These are phyloP conservation scores for Phrynosoma blainvillii DNA, from an alignment of 2,113 vertebrate species.

Conservation along the genomic window DNA sequence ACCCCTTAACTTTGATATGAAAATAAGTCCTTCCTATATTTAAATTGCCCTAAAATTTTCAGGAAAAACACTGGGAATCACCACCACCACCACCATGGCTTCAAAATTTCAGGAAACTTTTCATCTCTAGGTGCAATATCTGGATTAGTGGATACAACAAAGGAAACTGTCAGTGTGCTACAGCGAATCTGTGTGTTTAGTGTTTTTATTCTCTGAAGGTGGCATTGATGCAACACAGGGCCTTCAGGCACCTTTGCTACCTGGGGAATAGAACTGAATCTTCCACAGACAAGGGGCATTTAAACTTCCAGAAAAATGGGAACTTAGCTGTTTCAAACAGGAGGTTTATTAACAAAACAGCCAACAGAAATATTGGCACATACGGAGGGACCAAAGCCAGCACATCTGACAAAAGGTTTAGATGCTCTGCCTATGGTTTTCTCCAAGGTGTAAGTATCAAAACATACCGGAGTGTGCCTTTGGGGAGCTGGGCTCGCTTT, in stretches of 20 bases:
- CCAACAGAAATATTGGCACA: not conserved
- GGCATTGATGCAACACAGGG: not conserved
- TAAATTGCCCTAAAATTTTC: too few species aligned
- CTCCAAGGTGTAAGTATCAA: slow-evolving; percentile 12
- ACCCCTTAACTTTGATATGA: too few species aligned
- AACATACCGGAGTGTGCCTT: not conserved
- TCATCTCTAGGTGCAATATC: too few species aligned
- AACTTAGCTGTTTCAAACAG: not conserved
- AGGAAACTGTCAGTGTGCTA: too few species aligned
- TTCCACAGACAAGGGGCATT: not conserved
- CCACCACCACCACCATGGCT: too few species aligned
- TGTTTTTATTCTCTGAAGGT: slow-evolving; percentile 5
- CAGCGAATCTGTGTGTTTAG: not conserved
- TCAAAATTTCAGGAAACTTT: too few species aligned
- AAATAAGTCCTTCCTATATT: too few species aligned
- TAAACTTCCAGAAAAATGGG: not conserved
- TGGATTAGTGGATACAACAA: too few species aligned
- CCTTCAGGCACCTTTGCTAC: not conserved
- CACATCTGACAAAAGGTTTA: not conserved
- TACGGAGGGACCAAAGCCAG: not conserved
- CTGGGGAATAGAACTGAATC: not conserved
- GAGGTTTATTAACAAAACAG: slow-evolving; percentile 14
- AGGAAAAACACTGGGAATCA: too few species aligned
- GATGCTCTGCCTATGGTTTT: not conserved
- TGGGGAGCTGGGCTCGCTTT: slow-evolving; percentile 11